These are phyloP conservation scores for Prosapia bicincta DNA, from an alignment of 2,888 invertebrate genomes.

Conservation along the genomic window DNA sequence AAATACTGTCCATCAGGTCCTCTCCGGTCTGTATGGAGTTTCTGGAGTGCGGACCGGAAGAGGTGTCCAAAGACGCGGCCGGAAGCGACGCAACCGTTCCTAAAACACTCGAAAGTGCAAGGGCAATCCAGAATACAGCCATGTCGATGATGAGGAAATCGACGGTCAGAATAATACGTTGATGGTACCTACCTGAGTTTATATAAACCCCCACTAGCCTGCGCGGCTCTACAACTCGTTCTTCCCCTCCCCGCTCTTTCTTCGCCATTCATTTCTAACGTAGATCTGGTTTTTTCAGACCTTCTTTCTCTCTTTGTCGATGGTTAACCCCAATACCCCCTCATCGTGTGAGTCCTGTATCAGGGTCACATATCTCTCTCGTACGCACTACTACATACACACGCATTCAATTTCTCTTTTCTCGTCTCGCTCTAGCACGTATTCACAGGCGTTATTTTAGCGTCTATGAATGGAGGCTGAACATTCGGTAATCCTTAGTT, in stretches of 20 bases:
- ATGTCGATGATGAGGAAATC: background rate
- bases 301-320: background rate
- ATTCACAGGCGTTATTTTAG: background rate
- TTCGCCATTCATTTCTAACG: background rate
- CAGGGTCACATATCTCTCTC: background rate
- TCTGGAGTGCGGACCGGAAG: slow-evolving; percentile 42
- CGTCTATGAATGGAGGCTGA: background rate
- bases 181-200: background rate
- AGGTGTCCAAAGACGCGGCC: slow-evolving; percentile 21
- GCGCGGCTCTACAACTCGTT: background rate
- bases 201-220: background rate
- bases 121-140: slow-evolving; percentile 10
- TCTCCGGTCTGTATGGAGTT: slow-evolving; percentile 66
- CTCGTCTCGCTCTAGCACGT: background rate
- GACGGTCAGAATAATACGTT: background rate
- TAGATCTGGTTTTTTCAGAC: background rate
- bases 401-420: background rate
- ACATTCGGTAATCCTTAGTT: too few species aligned
- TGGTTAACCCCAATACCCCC: background rate
- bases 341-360: slow-evolving; percentile 2
- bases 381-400: background rate
- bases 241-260: background rate
- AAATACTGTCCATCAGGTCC: slow-evolving; percentile 73
- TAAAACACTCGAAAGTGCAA: slow-evolving; percentile 11
- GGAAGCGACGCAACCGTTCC: slow-evolving; percentile 15